Percentiles rank a stretch among this genome's conserved stretches.
phyloP scores from a whole-genome alignment of 2,113 vertebrate genomes.

The Motacilla tschutschensis region DNA sequence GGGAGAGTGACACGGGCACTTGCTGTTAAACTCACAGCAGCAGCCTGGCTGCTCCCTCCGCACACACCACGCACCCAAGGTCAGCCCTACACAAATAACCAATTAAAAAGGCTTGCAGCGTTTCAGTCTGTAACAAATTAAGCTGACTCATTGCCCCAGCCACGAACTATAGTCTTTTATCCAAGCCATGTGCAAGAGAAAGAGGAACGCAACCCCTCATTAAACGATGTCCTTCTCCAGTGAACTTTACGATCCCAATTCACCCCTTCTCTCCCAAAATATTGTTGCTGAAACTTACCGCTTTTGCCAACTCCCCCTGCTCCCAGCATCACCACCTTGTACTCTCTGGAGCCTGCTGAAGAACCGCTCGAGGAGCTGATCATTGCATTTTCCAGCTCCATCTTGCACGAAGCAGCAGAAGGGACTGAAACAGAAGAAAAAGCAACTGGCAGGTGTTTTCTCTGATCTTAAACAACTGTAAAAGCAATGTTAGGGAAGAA shows the following conservation, averaged over 20 bases:
- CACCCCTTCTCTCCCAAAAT: not conserved
- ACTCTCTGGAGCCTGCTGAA: conserved; percentile 67
- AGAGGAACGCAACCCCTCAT: not conserved
- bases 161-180: not conserved
- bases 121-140: not conserved
- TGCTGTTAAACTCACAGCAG: not conserved
- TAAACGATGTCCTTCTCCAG: not conserved
- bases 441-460: conserved; percentile 53
- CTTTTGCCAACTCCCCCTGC: conserved; percentile 77
- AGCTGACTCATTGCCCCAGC: conserved; percentile 38
- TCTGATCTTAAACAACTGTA: conserved; percentile 62
- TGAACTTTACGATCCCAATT: not conserved
- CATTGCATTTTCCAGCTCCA: conserved; percentile 70
- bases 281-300: conserved; percentile 66
- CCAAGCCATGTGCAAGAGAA: not conserved
- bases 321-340: conserved; percentile 78
- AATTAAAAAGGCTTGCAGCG: not conserved
- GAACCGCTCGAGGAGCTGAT: conserved; percentile 43
- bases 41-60: not conserved
- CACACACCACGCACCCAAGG: not conserved
- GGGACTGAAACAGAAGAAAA: conserved; percentile 13
- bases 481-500: conserved; percentile 16
- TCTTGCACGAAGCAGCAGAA: conserved; percentile 44
- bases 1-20: not conserved
- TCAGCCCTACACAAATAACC: not conserved